Evolutionary conservation across 2,113 vertebrate genomes (phyloP).

Genomic region (Plestiodon gilberti): DNA sequence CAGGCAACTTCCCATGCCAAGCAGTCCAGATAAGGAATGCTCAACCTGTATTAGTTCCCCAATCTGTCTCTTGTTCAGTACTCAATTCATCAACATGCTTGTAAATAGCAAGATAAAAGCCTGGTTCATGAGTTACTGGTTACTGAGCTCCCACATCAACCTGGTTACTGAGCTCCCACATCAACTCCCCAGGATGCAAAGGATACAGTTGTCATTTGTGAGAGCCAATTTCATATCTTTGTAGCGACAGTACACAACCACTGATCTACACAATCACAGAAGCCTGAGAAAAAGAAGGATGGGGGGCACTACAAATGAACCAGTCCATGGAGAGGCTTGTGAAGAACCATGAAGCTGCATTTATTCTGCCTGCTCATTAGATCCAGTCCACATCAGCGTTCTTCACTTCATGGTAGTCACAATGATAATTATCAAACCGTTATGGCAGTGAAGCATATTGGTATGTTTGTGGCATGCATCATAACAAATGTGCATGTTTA

Average conservation of each 20-base stretch:
- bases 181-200: not conserved
- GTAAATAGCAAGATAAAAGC: too few relatives aligned
- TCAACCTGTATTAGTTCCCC: not conserved
- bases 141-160: too few relatives aligned
- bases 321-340: too few relatives aligned
- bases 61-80: not conserved
- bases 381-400: not conserved
- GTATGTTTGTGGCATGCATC: not conserved
- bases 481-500: not conserved
- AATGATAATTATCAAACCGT: not conserved
- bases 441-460: not conserved
- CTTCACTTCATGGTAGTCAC: not conserved
- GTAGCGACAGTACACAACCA: not conserved
- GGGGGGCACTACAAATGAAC: not conserved
- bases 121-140: not conserved
- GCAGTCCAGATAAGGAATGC: too few relatives aligned
- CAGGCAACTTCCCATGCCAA: too few relatives aligned
- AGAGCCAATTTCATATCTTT: not conserved
- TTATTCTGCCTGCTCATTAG: not conserved
- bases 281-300: not conserved
- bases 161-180: not conserved
- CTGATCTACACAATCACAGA: not conserved
- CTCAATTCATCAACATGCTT: not conserved
- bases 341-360: not conserved
- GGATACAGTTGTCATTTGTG: not conserved